Evolutionary conservation across 2,888 invertebrate genomes (phyloP).

Genomic region (Dicranocentrus wangi): DNA sequence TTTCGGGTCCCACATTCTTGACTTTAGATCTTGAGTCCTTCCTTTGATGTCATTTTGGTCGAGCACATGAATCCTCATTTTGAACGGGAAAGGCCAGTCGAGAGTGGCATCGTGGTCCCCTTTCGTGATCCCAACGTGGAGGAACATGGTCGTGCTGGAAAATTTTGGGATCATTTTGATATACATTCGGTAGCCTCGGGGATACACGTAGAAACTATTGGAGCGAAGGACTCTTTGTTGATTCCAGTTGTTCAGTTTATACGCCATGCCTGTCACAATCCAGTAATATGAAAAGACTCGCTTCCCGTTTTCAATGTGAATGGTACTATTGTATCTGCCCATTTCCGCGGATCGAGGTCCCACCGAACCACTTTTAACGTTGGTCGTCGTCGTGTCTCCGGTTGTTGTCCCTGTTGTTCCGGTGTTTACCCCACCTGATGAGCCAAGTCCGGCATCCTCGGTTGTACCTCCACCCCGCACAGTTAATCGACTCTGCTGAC

Average conservation of each 20-base stretch:
- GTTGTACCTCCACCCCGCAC: slow-evolving; percentile 19
- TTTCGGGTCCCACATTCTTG: slow-evolving; percentile 75
- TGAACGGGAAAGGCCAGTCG: slow-evolving; percentile 75
- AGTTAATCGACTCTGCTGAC: slow-evolving; percentile 1
- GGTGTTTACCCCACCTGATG: slow-evolving; percentile 18
- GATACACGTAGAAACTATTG: slow-evolving; percentile 75
- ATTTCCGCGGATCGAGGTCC: slow-evolving; percentile 74
- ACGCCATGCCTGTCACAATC: slow-evolving; percentile 74
- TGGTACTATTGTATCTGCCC: slow-evolving; percentile 74
- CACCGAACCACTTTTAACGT: slow-evolving; percentile 59
- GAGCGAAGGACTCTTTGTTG: slow-evolving; percentile 75
- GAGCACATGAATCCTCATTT: slow-evolving; percentile 74
- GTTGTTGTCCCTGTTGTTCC: background rate
- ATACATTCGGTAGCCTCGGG: slow-evolving; percentile 75
- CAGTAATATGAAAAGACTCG: slow-evolving; percentile 75
- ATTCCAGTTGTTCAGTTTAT: slow-evolving; percentile 75
- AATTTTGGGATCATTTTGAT: slow-evolving; percentile 75
- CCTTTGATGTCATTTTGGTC: slow-evolving; percentile 57
- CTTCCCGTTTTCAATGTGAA: slow-evolving; percentile 73
- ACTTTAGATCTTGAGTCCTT: slow-evolving; percentile 70
- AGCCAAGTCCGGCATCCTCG: slow-evolving; percentile 32
- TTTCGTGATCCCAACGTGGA: slow-evolving; percentile 75
- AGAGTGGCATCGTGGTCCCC: slow-evolving; percentile 75
- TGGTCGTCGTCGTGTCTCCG: slow-evolving; percentile 15
- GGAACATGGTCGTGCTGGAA: slow-evolving; percentile 73